Base-by-base conservation (phyloP, 1,140 invertebrate genomes). In the Macrotrachela quadricornifera region DNA sequence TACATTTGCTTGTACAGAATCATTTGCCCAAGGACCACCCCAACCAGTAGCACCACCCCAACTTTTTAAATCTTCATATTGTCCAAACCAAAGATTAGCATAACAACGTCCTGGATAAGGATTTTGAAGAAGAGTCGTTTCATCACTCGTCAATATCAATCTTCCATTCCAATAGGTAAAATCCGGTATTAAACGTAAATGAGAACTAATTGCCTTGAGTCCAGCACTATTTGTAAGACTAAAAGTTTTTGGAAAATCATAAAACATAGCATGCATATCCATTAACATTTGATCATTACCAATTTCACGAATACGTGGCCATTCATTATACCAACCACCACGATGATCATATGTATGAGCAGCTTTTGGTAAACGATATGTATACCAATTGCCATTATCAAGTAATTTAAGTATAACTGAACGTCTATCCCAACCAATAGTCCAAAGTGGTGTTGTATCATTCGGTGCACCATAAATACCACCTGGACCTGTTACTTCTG, bases 271-370 rank as follows among this genome's bases (percentile, higher is more conserved):
- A 41, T 59, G 58, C 55, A 55, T 55, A 50, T 59, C 58, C 58
- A 59, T 56, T 15, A 57, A 48, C 49, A 57, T 57, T 14, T 57
- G 49, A 46, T 59, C 58, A 1, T 56, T 59, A 46, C 58, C 58
- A 18, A 59, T 57, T 39, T 59, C 57, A 37, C 56, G 45, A 15
- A 59, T 57, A 30, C 57, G 44, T 1, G 58, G 58, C 58, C 57
- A 59, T 43, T 59, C 58, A 12, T 56, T 59, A 52, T 59, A 57
- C 58, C 58, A 59, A n/a, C n/a, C n/a, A n/a, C n/a, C n/a, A 12
- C 56, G 52, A 43, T 59, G 58, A 37, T 59, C 58, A 46, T 51
- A 59, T 10, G 58, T 57, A 21, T 59, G 56, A 37, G 54, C 56
- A 15, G 54, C 58, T 48, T 59, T 59, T 11, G 58, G 58, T 10